These are phyloP conservation scores for Campoletis raptor DNA, from an alignment of 2,888 invertebrate species.

Conservation along the genomic window DNA sequence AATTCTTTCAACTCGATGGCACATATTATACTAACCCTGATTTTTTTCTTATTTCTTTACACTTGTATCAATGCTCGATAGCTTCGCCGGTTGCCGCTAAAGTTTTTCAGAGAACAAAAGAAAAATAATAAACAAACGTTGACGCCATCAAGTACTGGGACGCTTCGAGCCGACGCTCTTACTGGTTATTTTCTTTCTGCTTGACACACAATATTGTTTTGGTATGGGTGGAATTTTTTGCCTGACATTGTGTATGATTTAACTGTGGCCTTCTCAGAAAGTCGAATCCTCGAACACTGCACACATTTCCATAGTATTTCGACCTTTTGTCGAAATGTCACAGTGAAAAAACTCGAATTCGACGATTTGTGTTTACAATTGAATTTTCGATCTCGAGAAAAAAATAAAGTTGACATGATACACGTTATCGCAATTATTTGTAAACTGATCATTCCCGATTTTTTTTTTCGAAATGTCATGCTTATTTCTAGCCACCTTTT, in stretches of 20 bases:
- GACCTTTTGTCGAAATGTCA: background rate
- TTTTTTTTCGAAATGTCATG: background rate
- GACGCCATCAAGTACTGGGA: background rate
- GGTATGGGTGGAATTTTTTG: background rate
- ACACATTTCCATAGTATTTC: background rate
- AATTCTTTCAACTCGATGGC: background rate
- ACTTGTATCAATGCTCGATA: background rate
- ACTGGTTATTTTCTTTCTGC: background rate
- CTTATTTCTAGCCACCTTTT: slow-evolving; percentile 90
- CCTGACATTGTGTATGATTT: background rate
- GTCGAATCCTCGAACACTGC: no score
- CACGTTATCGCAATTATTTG: background rate
- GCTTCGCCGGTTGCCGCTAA: background rate
- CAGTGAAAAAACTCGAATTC: no score
- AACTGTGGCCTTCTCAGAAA: background rate
- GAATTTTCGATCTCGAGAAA: background rate
- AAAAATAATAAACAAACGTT: background rate
- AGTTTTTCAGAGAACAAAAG: background rate
- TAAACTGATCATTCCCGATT: background rate
- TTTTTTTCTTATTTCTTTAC: background rate
- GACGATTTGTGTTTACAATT: background rate
- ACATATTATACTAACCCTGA: background rate
- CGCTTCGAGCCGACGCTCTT: background rate
- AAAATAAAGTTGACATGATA: background rate
- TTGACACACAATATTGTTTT: background rate